Conservation (phyloP, 2,888 invertebrate species). For the Sericinus montela region DNA sequence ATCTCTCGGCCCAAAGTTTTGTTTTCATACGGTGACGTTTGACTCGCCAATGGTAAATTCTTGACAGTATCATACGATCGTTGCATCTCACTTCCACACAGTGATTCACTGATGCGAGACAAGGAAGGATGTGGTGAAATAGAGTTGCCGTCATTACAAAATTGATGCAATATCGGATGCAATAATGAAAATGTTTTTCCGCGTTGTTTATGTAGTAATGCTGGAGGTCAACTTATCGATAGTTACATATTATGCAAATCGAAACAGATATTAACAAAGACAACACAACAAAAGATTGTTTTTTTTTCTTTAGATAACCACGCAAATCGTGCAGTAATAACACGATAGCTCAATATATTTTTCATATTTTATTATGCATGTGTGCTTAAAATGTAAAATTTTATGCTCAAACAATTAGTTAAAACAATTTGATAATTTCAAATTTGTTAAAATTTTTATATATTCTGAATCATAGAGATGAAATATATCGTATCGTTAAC, state of each 20-base stretch:
- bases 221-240: slow-evolving; percentile 25
- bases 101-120: slow-evolving; percentile 30
- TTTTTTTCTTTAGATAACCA: no score
- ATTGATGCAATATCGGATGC: slow-evolving; percentile 21
- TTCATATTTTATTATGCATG: no score
- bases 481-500: no score
- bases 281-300: no score
- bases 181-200: slow-evolving; percentile 24
- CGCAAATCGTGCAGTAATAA: no score
- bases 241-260: slow-evolving; percentile 3
- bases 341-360: no score
- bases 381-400: no score
- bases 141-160: slow-evolving; percentile 24
- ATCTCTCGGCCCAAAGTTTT: slow-evolving; percentile 53
- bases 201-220: slow-evolving; percentile 22
- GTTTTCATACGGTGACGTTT: slow-evolving; percentile 57
- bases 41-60: slow-evolving; percentile 44
- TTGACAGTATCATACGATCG: slow-evolving; percentile 69
- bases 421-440: no score
- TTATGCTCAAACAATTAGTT: no score
- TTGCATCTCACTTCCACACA: slow-evolving; percentile 37
- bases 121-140: slow-evolving; percentile 27
- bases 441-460: no score
- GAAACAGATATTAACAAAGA: slow-evolving; percentile 3
- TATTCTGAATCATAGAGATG: no score